Percentiles rank a stretch among this genome's conserved stretches.
Evolutionary conservation across 2,797 vertebrate species (phyloP).

Genomic region (Cottoperca gobio): DNA sequence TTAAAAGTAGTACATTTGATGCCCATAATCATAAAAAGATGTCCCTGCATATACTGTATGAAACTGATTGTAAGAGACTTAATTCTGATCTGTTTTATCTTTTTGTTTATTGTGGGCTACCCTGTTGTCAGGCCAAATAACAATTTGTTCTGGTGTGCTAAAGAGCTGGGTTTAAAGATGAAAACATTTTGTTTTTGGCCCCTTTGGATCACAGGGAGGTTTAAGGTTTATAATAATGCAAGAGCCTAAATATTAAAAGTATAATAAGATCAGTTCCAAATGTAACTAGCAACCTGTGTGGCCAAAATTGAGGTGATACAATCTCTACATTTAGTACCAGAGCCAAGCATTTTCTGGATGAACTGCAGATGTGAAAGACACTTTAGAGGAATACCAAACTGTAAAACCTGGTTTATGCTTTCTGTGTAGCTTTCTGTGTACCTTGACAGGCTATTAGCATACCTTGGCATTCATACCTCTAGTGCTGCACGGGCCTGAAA

Average conservation of each 20-base stretch:
- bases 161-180: background rate
- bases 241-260: background rate
- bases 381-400: slow-evolving; percentile 23
- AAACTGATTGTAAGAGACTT: background rate
- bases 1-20: background rate
- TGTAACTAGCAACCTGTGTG: background rate
- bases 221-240: background rate
- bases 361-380: slow-evolving; percentile 45
- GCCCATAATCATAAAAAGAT: background rate
- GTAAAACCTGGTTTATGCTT: slow-evolving; percentile 24
- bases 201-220: background rate
- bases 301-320: background rate
- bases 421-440: slow-evolving; percentile 55
- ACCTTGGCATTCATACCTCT: slow-evolving; percentile 54
- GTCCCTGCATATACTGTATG: background rate
- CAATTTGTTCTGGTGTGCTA: background rate
- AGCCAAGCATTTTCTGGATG: slow-evolving; percentile 24
- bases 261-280: background rate
- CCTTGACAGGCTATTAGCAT: slow-evolving; percentile 62
- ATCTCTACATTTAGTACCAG: slow-evolving; percentile 7
- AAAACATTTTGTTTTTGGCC: background rate
- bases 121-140: background rate
- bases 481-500: slow-evolving; percentile 32
- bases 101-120: background rate
- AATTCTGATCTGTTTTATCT: background rate